Base-by-base conservation (phyloP, 1,140 invertebrate species). In the Scaptomyza graminum region DNA sequence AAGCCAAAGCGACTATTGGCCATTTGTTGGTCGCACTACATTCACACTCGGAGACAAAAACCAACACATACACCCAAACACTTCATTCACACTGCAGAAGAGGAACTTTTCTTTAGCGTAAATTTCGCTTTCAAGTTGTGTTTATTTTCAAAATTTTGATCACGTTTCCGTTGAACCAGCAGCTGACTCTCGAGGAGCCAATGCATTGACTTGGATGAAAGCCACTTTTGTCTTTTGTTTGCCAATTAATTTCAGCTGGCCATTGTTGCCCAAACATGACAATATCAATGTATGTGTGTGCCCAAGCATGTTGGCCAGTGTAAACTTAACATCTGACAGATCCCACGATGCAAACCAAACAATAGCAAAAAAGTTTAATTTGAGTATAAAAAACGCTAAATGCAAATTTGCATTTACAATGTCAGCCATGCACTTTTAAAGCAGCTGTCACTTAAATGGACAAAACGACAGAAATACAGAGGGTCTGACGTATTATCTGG, bases 361-460 rank as follows among this genome's bases (percentile, higher is more conserved):
- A 34, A 31, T 18, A 64, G 12, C 37, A n/a, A 41, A 34, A 39
- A 39, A 71, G 74, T 68, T 81, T 71, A 75, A 81, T 81, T 77
- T 61, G 64, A 61, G 68, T 57, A 84, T 81, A 77, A 84, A 83
- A 81, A 80, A 49, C 66, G 74, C 82, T 85, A 87, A 85, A 81
- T 78, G 74, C 82, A 69, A 87, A 85, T 85, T 85, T 87, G 82
- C 74, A 80, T 87, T 78, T 87, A 72, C 82, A 81, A 78, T 85
- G 78, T 68, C 62, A 51, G 12, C 52, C 57, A 61, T 79, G 68
- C 80, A 76, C 60, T 72, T 63, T 46, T 65, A 76, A 82, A 76
- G 64, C 71, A n/a, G 62, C 76, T 68, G 66, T 47, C 64, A 63
- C 55, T 84, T 85, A 77, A 79, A 77, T 64, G 64, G 47, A 43